Evolutionary conservation across 2,797 vertebrate species (phyloP).

Genomic region (Anguilla megastoma): DNA sequence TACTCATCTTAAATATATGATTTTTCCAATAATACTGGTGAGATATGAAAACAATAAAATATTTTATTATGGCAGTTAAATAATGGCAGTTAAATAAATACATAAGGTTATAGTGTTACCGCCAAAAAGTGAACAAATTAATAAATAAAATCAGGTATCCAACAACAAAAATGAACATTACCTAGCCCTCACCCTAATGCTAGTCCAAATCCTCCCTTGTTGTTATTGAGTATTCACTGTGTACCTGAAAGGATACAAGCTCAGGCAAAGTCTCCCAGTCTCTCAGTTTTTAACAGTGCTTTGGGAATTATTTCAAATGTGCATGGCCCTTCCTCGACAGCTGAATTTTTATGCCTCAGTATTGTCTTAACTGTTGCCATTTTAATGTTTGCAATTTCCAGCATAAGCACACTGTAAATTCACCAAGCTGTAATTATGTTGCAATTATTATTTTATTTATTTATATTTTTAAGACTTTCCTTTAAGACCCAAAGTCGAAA

Average conservation of each 20-base stretch:
- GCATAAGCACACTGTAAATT: neutral
- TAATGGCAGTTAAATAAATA: too few species aligned
- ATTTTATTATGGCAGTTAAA: too few species aligned
- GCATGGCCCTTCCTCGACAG: neutral
- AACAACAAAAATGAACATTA: too few species aligned
- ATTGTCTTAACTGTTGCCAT: neutral
- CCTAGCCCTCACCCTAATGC: too few species aligned
- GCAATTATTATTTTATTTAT: constrained; percentile 4
- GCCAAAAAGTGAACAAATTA: too few species aligned
- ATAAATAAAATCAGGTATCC: too few species aligned
- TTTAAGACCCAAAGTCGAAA: neutral
- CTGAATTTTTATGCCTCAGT: neutral
- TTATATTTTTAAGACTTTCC: neutral
- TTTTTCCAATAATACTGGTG: too few species aligned
- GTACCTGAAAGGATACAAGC: neutral
- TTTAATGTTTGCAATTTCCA: neutral
- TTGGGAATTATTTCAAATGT: neutral
- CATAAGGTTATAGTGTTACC: too few species aligned
- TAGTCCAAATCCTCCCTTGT: too few species aligned
- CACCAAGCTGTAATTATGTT: neutral
- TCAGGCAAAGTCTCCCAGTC: neutral
- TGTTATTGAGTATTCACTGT: neutral
- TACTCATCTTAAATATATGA: too few species aligned
- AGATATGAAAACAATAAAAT: too few species aligned
- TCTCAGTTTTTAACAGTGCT: neutral